Evolutionary conservation across 2,113 vertebrate species (phyloP).

Genomic region (Phainopepla nitens): DNA sequence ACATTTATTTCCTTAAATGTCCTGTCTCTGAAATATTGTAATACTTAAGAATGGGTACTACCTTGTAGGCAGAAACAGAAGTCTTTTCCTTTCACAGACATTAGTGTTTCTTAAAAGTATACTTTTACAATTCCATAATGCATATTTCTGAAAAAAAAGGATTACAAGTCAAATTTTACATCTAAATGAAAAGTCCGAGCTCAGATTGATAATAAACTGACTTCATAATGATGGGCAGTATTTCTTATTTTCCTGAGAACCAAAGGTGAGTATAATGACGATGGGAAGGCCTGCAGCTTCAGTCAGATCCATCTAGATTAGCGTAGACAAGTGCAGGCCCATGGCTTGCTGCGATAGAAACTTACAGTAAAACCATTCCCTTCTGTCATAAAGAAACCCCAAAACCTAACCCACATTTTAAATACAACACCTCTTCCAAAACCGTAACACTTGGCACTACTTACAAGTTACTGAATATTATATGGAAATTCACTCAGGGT

Average conservation of each 20-base stretch:
- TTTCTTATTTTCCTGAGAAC: not conserved
- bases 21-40: not conserved
- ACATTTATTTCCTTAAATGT: not conserved
- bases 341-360: not conserved
- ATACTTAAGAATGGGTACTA: not conserved
- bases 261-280: not conserved
- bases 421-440: not conserved
- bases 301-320: not conserved
- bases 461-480: not conserved
- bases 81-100: not conserved
- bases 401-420: not conserved
- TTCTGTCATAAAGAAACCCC: not conserved
- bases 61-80: not conserved
- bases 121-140: not conserved
- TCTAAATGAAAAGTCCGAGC: not conserved
- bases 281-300: not conserved
- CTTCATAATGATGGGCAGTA: not conserved
- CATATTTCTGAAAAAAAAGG: not conserved
- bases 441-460: not conserved
- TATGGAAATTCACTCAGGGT: not conserved
- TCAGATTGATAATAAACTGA: not conserved
- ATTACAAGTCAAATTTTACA: not conserved
- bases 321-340: not conserved
- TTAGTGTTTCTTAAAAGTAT: not conserved
- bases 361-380: not conserved